Evolutionary conservation across 2,888 invertebrate genomes (phyloP).

Genomic region (Piscicola geometra): DNA sequence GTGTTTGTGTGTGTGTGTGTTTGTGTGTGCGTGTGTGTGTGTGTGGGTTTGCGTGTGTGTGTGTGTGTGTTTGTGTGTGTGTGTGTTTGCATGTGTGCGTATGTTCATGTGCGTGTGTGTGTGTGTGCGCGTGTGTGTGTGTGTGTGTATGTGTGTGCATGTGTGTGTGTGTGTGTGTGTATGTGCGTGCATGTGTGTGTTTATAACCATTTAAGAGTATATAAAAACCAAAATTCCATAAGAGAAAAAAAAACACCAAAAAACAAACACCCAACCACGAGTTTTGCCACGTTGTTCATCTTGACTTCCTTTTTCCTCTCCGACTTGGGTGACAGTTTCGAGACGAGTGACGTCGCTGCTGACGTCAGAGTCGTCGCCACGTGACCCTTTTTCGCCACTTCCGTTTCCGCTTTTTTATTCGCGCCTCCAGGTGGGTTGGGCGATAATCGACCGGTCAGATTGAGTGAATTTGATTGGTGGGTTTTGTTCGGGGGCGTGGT

Average conservation of each 20-base stretch:
- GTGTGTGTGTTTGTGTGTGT: too few relatives aligned
- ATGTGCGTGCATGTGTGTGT: too few relatives aligned
- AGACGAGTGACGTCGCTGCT: not conserved
- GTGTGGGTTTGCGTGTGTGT: slow-evolving; percentile 55
- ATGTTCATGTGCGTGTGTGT: too few relatives aligned
- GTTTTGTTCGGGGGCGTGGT: not conserved
- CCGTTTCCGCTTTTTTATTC: not conserved
- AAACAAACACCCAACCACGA: slow-evolving; percentile 59
- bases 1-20: not conserved
- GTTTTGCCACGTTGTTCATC: slow-evolving; percentile 60
- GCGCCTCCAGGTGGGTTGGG: not conserved
- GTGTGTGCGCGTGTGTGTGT: too few relatives aligned
- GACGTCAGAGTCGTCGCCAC: not conserved
- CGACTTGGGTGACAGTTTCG: slow-evolving; percentile 66
- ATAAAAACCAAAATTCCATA: not conserved
- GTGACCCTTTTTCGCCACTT: too few relatives aligned
- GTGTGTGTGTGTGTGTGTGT: slow-evolving; percentile 60
- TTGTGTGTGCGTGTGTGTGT: slow-evolving; percentile 70
- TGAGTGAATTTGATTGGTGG: not conserved
- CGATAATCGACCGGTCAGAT: too few relatives aligned
- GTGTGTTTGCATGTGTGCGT: too few relatives aligned
- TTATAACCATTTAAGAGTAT: not conserved
- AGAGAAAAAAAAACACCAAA: not conserved
- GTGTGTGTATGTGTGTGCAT: not conserved
- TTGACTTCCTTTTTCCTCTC: slow-evolving; percentile 58